Percentiles rank a stretch among this genome's conserved stretches.
These are phyloP conservation scores for Elachura formosa DNA, from an alignment of 2,113 vertebrate genomes.

Conservation along the genomic window DNA sequence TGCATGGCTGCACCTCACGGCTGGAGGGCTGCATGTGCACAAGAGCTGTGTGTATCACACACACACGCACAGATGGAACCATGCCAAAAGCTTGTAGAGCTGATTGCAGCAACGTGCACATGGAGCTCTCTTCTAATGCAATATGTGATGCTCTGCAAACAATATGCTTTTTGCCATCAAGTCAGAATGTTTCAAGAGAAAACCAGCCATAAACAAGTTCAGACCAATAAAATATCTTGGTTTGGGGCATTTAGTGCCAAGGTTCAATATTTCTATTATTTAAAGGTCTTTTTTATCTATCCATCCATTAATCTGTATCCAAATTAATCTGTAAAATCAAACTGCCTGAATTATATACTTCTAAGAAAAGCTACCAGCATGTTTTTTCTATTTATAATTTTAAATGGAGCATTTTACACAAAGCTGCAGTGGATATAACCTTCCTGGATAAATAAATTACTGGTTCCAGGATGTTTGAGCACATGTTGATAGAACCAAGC, in stretches of 20 bases:
- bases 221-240: neutral
- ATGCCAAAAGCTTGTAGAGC: neutral
- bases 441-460: neutral
- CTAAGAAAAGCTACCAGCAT: neutral
- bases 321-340: neutral
- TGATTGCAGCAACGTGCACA: neutral
- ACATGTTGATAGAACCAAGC: neutral
- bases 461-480: neutral
- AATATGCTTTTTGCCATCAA: neutral
- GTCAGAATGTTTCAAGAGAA: neutral
- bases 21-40: neutral
- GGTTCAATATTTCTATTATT: neutral
- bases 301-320: no score
- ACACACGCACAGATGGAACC: neutral
- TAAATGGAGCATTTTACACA: neutral
- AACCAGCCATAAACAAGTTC: neutral
- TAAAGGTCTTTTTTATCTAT: neutral
- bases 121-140: neutral
- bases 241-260: neutral
- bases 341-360: neutral
- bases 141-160: neutral
- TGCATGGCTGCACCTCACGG: fast-evolving
- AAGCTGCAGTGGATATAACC: neutral
- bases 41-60: fast-evolving
- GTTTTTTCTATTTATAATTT: neutral